Evolutionary conservation across 2,888 invertebrate genomes (phyloP).

Genomic region (Crioceris asparagi): DNA sequence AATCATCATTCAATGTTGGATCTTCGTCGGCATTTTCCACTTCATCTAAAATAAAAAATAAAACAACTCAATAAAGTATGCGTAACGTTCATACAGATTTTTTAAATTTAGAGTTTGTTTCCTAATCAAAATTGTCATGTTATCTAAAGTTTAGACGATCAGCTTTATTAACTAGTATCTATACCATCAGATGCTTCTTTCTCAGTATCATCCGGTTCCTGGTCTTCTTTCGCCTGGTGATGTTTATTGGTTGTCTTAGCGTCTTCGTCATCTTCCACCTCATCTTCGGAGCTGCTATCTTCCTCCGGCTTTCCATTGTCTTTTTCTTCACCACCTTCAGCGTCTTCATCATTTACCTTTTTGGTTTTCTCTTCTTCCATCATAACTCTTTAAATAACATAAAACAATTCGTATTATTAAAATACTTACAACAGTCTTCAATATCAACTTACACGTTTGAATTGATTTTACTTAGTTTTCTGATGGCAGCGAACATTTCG

Average conservation of each 20-base stretch:
- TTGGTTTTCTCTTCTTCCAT: constrained; percentile 28
- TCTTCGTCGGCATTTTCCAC: constrained; percentile 11
- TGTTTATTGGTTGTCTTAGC: constrained; percentile 36
- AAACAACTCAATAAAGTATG: too few species aligned
- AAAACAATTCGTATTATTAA: neutral
- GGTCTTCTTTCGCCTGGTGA: constrained; percentile 37
- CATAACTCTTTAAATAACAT: constrained; percentile 18
- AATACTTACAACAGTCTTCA: constrained; percentile 1
- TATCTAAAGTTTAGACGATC: too few species aligned
- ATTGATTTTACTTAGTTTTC: constrained; percentile 46
- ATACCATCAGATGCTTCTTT: too few species aligned
- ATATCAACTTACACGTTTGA: constrained; percentile 44
- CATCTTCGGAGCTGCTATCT: constrained; percentile 53
- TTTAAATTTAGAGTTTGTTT: too few species aligned
- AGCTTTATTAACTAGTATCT: too few species aligned
- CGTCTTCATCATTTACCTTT: constrained; percentile 22
- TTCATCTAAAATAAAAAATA: too few species aligned
- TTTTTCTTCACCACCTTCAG: too few species aligned
- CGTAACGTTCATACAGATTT: too few species aligned
- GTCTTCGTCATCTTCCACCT: constrained; percentile 48
- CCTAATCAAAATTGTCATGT: too few species aligned
- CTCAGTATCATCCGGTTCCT: constrained; percentile 41
- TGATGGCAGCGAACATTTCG: constrained; percentile 52
- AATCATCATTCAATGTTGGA: constrained; percentile 22
- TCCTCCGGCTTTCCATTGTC: constrained; percentile 26